These are phyloP conservation scores for Drosophila greeni DNA, from an alignment of 2,888 invertebrate species.

Conservation along the genomic window DNA sequence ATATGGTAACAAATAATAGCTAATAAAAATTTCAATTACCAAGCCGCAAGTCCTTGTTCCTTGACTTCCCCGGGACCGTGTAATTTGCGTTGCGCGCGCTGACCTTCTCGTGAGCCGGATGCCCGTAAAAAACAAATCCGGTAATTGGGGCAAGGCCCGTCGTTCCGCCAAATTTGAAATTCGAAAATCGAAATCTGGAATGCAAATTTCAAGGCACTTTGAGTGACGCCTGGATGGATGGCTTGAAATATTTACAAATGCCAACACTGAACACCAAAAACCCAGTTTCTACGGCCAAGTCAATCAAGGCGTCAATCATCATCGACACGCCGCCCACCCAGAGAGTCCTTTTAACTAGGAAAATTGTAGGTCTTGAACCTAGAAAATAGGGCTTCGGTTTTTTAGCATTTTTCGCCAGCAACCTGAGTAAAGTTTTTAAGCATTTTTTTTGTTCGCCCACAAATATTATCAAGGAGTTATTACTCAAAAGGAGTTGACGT, in stretches of 20 bases:
- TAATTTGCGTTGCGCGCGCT: constrained; percentile 45
- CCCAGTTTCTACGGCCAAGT: constrained; percentile 34
- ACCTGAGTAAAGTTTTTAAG: not conserved
- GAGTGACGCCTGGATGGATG: constrained; percentile 34
- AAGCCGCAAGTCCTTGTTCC: constrained; percentile 34
- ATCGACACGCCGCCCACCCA: constrained; percentile 16
- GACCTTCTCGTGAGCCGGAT: constrained; percentile 65
- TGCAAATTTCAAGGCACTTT: constrained; percentile 50
- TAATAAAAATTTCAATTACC: constrained; percentile 67
- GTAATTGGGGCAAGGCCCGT: constrained; percentile 47
- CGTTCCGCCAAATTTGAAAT: constrained; percentile 34
- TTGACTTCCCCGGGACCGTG: constrained; percentile 40
- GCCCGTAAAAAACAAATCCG: constrained; percentile 46
- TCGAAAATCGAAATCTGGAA: constrained; percentile 33
- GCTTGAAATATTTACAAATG: constrained; percentile 65
- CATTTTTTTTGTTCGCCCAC: constrained; percentile 14
- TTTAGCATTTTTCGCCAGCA: not conserved
- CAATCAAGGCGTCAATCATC: constrained; percentile 59
- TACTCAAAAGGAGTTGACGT: constrained; percentile 36
- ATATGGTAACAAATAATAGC: constrained; percentile 57
- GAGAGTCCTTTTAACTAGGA: not conserved
- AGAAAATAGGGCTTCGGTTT: not conserved
- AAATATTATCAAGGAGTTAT: constrained; percentile 41
- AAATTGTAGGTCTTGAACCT: not conserved
- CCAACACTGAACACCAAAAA: constrained; percentile 44